Conservation (phyloP, 1,140 invertebrate genomes). For the Oryctes rhinoceros region DNA sequence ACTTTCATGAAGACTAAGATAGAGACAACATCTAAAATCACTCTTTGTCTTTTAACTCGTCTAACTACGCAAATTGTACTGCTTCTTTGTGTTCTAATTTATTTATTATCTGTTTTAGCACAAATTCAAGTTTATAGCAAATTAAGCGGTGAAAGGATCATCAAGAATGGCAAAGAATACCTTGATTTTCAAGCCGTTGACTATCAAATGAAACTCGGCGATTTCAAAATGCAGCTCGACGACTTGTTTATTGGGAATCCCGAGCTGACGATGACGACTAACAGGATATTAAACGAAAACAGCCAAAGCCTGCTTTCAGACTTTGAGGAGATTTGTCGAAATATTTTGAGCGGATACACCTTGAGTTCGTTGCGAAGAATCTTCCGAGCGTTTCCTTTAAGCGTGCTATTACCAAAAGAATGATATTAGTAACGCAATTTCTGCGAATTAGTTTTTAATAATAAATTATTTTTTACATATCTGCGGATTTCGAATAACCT, state of each 20-base stretch:
- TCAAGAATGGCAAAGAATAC: constrained; percentile 15
- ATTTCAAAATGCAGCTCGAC: constrained; percentile 21
- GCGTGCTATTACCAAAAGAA: neutral
- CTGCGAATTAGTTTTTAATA: neutral
- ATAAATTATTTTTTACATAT: neutral
- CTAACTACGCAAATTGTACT: too few species aligned
- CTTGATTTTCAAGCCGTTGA: constrained; percentile 21
- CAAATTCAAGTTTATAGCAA: constrained; percentile 6
- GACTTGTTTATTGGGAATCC: constrained; percentile 9
- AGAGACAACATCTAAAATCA: too few species aligned
- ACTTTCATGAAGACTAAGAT: too few species aligned
- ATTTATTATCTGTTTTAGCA: constrained; percentile 26
- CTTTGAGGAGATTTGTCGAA: neutral
- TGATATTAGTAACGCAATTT: neutral
- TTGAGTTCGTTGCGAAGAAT: neutral
- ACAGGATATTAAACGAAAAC: constrained; percentile 10
- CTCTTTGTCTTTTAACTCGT: too few species aligned
- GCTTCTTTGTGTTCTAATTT: neutral
- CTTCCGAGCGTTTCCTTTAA: neutral
- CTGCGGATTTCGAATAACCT: too few species aligned
- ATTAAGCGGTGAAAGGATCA: neutral
- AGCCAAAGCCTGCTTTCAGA: constrained; percentile 1
- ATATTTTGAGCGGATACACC: neutral
- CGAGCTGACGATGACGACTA: neutral
- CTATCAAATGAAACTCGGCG: neutral